Evolutionary conservation across 2,797 vertebrate genomes (phyloP).

Genomic region (Vespertilio murinus): DNA sequence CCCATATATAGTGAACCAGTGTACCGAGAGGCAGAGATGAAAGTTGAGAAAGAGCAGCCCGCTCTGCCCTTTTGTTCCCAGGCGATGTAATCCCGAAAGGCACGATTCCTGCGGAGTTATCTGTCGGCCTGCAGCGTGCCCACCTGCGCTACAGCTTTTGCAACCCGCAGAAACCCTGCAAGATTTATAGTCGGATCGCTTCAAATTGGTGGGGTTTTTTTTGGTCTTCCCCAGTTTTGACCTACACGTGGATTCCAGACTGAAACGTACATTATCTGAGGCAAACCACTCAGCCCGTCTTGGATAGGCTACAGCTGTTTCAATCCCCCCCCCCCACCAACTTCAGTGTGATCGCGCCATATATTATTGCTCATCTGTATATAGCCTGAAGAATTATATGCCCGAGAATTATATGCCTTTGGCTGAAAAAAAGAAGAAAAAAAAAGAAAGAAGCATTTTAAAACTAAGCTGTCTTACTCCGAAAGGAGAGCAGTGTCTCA

Average conservation of each 20-base stretch:
- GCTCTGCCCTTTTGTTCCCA: neutral
- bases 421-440: neutral
- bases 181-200: slow-evolving; percentile 53
- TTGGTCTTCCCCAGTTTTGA: slow-evolving; percentile 67
- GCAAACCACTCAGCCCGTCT: slow-evolving; percentile 75
- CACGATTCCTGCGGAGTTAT: slow-evolving; percentile 41
- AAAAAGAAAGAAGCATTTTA: neutral
- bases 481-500: slow-evolving; percentile 54
- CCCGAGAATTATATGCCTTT: neutral
- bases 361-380: slow-evolving; percentile 79
- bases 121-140: slow-evolving; percentile 38
- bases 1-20: neutral
- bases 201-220: slow-evolving; percentile 67
- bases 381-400: slow-evolving; percentile 77
- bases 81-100: neutral
- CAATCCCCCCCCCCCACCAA: slow-evolving; percentile 80
- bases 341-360: slow-evolving; percentile 68
- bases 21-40: slow-evolving; percentile 41
- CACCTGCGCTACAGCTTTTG: slow-evolving; percentile 65
- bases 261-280: slow-evolving; percentile 76
- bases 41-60: slow-evolving; percentile 36
- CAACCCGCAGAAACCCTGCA: slow-evolving; percentile 56
- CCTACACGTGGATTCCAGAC: slow-evolving; percentile 83
- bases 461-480: slow-evolving; percentile 63
- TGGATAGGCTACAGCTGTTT: slow-evolving; percentile 82